A percentile compares a stretch with the other conserved stretches of the same genome.
Conservation (phyloP, 2,797 vertebrate species). For the Taenioides sp. region DNA sequence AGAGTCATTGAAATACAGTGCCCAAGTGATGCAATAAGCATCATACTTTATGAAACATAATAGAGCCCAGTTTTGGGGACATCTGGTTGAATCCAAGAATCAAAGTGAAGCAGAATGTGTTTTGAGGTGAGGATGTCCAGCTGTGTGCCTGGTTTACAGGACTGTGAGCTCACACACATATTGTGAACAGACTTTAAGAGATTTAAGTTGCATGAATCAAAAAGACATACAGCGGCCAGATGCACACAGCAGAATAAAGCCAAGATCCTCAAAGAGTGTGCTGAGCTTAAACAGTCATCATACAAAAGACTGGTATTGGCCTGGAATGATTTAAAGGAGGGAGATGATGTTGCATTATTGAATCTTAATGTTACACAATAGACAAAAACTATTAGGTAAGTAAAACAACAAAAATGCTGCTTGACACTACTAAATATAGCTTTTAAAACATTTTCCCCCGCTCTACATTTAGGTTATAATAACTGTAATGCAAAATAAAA, state of each 20-base stretch:
- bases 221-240: neutral
- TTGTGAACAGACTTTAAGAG: neutral
- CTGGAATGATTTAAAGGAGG: neutral
- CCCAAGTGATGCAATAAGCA: too few relatives aligned
- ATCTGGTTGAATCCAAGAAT: too few relatives aligned
- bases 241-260: neutral
- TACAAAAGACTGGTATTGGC: neutral
- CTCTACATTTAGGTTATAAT: too few relatives aligned
- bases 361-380: too few relatives aligned
- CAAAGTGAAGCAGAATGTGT: neutral
- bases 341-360: neutral
- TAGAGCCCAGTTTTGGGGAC: too few relatives aligned
- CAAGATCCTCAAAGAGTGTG: neutral
- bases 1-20: neutral
- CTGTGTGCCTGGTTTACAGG: neutral
- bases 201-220: neutral
- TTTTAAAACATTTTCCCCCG: neutral
- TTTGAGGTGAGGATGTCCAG: conserved; percentile 13
- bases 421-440: too few relatives aligned
- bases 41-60: too few relatives aligned
- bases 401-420: too few relatives aligned
- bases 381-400: too few relatives aligned
- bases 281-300: neutral
- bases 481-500: conserved; percentile 14
- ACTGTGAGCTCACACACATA: conserved; percentile 3